Percentiles rank a stretch among this genome's conserved stretches.
phyloP scores from a whole-genome alignment of 2,797 vertebrate genomes.

The Siniperca scherzeri region DNA sequence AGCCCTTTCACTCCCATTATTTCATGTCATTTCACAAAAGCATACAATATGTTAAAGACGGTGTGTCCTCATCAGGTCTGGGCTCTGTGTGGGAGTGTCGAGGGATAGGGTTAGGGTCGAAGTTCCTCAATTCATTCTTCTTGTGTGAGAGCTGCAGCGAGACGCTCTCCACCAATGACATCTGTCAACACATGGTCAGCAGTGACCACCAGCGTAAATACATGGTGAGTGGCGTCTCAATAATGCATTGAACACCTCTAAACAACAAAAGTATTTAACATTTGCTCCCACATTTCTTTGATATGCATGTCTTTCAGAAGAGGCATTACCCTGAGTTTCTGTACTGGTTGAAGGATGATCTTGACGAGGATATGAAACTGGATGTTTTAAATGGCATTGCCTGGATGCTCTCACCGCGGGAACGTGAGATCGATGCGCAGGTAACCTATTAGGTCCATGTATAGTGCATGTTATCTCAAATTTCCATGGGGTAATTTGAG shows the following conservation, averaged over 20 bases:
- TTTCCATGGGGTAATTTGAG: background rate
- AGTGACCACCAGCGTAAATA: conserved; percentile 44
- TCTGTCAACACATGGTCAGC: conserved; percentile 71
- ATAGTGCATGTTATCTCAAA: background rate
- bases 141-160: conserved; percentile 76
- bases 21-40: background rate
- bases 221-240: conserved; percentile 59
- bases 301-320: conserved; percentile 52
- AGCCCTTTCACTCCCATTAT: background rate
- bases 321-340: conserved; percentile 8
- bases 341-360: background rate
- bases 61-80: conserved; percentile 63
- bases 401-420: conserved; percentile 11
- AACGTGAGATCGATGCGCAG: conserved; percentile 59
- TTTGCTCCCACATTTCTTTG: background rate
- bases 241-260: background rate
- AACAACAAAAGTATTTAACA: background rate
- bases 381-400: conserved; percentile 17
- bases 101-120: background rate
- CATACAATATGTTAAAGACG: background rate
- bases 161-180: conserved; percentile 4
- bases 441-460: conserved; percentile 36
- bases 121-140: conserved; percentile 46
- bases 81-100: conserved; percentile 73
- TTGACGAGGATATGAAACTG: background rate